Evolutionary conservation across 1,140 invertebrate species (phyloP).

Genomic region (Diachasmimorpha longicaudata): DNA sequence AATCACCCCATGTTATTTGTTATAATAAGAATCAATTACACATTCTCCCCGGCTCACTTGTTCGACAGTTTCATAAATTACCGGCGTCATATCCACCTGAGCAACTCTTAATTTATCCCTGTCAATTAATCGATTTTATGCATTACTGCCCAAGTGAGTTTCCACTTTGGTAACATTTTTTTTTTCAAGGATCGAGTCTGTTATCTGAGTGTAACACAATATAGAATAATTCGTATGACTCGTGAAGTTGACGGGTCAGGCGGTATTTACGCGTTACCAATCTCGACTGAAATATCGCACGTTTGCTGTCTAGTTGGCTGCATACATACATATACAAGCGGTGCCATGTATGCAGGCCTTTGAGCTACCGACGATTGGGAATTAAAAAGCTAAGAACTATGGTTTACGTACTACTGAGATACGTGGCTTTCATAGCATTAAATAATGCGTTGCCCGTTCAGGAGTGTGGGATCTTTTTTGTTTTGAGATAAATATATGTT

Average conservation of each 20-base stretch:
- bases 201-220: background rate
- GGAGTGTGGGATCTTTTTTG: background rate
- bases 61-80: background rate
- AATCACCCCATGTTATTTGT: too few relatives aligned
- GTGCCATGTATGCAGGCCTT: slow-evolving; percentile 15
- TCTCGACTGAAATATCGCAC: slow-evolving; percentile 27
- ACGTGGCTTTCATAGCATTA: background rate
- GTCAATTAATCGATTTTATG: background rate
- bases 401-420: background rate
- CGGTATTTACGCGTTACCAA: slow-evolving; percentile 19
- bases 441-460: background rate
- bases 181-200: background rate
- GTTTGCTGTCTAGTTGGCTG: background rate
- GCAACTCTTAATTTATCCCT: background rate
- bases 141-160: background rate
- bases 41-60: too few relatives aligned
- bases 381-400: slow-evolving; percentile 5
- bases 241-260: slow-evolving; percentile 4
- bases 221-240: slow-evolving; percentile 6
- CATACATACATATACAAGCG: slow-evolving; percentile 23
- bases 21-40: too few relatives aligned
- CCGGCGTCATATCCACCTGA: background rate
- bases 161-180: background rate
- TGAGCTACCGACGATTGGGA: slow-evolving; percentile 19
- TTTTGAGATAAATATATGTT: too few relatives aligned